These are phyloP conservation scores for Conchocele bisecta DNA, from an alignment of 2,888 invertebrate species.

Conservation along the genomic window DNA sequence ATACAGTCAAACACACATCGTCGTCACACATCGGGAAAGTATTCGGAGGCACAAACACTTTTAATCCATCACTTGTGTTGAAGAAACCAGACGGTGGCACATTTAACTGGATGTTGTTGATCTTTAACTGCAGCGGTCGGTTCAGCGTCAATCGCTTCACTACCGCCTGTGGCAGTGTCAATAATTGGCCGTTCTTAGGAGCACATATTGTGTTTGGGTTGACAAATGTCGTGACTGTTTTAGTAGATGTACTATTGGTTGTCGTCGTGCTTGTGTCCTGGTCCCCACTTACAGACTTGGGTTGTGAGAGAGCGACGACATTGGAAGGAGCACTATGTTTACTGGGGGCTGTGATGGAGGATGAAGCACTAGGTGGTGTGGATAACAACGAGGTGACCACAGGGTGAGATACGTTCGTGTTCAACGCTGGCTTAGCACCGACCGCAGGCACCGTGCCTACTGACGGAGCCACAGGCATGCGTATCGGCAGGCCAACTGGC, in stretches of 20 bases:
- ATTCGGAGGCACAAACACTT: conserved; percentile 77
- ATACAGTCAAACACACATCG: conserved; percentile 60
- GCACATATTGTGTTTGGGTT: conserved; percentile 45
- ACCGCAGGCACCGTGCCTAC: too few species aligned
- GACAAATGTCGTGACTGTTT: conserved; percentile 39
- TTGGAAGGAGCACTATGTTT: conserved; percentile 11
- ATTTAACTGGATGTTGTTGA: conserved; percentile 72
- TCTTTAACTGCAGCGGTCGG: conserved; percentile 73
- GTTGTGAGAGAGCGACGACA: conserved; percentile 7
- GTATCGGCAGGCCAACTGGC: conserved; percentile 23
- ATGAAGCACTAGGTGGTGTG: too few species aligned
- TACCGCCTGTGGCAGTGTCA: conserved; percentile 75
- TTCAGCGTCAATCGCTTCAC: conserved; percentile 69
- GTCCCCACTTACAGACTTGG: background rate
- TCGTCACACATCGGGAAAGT: conserved; percentile 70
- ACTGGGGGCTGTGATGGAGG: conserved; percentile 9
- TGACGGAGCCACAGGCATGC: conserved; percentile 10
- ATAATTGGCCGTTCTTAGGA: conserved; percentile 69
- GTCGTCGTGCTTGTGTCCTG: conserved; percentile 1
- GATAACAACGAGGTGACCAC: too few species aligned
- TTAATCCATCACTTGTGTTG: conserved; percentile 68
- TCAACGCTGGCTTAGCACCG: too few species aligned
- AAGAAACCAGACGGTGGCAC: conserved; percentile 78
- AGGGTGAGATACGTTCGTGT: too few species aligned
- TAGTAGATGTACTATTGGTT: too few species aligned